These are phyloP conservation scores for Drosophila parabipectinata DNA, from an alignment of 1,140 invertebrate species.

Conservation along the genomic window DNA sequence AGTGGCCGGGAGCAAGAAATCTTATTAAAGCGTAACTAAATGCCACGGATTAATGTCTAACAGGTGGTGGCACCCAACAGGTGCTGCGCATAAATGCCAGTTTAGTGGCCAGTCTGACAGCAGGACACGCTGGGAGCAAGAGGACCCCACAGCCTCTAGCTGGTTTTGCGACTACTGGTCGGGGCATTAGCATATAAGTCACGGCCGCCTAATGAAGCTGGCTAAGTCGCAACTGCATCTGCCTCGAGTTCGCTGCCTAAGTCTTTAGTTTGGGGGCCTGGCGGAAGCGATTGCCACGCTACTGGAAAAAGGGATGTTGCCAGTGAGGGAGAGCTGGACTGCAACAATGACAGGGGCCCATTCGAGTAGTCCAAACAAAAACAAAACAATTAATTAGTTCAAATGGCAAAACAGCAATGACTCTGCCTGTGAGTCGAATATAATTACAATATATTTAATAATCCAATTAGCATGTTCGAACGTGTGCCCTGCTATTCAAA, in stretches of 20 bases:
- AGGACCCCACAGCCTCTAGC: slow-evolving; percentile 60
- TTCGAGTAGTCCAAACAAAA: slow-evolving; percentile 59
- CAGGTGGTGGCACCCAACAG: slow-evolving; percentile 66
- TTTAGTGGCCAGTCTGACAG: slow-evolving; percentile 66
- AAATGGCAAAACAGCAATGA: slow-evolving; percentile 40
- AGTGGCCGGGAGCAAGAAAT: slow-evolving; percentile 50
- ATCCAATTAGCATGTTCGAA: slow-evolving; percentile 42
- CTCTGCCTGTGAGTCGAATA: slow-evolving; percentile 44
- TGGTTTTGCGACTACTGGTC: background rate
- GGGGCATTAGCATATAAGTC: slow-evolving; percentile 75
- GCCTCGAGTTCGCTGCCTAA: slow-evolving; percentile 54
- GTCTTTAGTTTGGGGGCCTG: slow-evolving; percentile 31
- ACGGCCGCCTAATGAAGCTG: slow-evolving; percentile 59
- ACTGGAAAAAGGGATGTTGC: slow-evolving; percentile 6
- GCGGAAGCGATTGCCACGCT: slow-evolving; percentile 14
- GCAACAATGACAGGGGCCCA: slow-evolving; percentile 36
- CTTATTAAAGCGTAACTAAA: slow-evolving; percentile 83
- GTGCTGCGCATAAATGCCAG: slow-evolving; percentile 74
- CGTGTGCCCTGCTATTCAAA: slow-evolving; percentile 52
- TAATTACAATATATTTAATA: slow-evolving; percentile 38
- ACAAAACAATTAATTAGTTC: slow-evolving; percentile 76
- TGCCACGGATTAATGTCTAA: slow-evolving; percentile 79
- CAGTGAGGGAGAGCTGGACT: background rate
- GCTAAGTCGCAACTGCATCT: slow-evolving; percentile 3
- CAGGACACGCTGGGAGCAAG: slow-evolving; percentile 27